Conservation (phyloP, 2,888 invertebrate species). For the Drosophila pseudotakahashii region DNA sequence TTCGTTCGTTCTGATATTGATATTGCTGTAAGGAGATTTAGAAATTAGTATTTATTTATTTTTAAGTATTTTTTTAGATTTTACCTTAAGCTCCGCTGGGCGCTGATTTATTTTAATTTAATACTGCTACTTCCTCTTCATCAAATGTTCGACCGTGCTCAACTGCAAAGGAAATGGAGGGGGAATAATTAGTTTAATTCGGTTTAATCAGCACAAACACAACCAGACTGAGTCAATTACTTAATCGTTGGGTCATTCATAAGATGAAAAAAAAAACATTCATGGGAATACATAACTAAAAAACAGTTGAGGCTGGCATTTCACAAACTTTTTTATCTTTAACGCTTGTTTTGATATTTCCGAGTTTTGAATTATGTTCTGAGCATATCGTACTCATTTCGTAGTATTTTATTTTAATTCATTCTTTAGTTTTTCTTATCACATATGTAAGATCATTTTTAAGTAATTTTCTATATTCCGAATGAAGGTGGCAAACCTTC, state of each 20-base stretch:
- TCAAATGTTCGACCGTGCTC: constrained; percentile 67
- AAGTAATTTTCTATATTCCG: no score
- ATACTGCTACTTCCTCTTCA: constrained; percentile 67
- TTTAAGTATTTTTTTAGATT: not conserved
- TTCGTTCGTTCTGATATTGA: constrained; percentile 66
- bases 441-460: no score
- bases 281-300: not conserved
- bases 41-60: not conserved
- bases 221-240: constrained; percentile 4
- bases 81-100: constrained; percentile 17
- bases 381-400: not conserved
- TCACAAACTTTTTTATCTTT: not conserved
- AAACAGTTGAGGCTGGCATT: not conserved
- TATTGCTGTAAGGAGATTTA: constrained; percentile 44
- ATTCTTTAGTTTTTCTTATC: not conserved
- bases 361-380: not conserved
- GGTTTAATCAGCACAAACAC: constrained; percentile 5
- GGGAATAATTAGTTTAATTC: constrained; percentile 54
- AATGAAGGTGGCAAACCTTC: no score
- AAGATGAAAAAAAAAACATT: constrained; percentile 8
- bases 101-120: constrained; percentile 46
- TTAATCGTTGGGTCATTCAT: constrained; percentile 44
- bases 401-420: not conserved
- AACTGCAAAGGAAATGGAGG: constrained; percentile 50
- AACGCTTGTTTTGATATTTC: not conserved